A percentile compares a stretch with the other conserved stretches of the same genome.
Conservation (phyloP, 2,797 vertebrate species). For the Rhinella marina region DNA sequence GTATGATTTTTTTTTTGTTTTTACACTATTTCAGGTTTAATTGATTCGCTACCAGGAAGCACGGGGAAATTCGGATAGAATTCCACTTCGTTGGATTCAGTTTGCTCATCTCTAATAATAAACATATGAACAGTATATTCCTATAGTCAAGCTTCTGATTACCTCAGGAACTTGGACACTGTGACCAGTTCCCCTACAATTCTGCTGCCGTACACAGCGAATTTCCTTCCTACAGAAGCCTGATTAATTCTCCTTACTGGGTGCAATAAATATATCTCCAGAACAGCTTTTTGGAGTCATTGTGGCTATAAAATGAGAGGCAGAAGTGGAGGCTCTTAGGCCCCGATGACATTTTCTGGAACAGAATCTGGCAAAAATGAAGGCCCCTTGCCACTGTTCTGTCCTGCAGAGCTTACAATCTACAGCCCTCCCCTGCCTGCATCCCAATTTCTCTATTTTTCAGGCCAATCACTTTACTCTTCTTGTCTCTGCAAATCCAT, state of each 20-base stretch:
- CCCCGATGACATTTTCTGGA: too few relatives aligned
- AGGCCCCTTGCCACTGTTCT: not conserved
- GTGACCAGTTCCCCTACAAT: not conserved
- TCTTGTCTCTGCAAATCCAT: not conserved
- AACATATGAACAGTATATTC: too few relatives aligned
- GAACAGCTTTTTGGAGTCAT: not conserved
- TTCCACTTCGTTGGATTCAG: too few relatives aligned
- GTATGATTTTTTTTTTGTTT: too few relatives aligned
- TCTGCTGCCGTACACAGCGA: not conserved
- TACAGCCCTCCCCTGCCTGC: not conserved
- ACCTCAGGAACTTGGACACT: not conserved
- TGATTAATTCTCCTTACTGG: not conserved
- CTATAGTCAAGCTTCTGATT: too few relatives aligned
- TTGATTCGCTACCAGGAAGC: too few relatives aligned
- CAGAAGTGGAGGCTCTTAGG: not conserved
- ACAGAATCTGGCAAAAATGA: too few relatives aligned
- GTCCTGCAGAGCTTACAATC: not conserved
- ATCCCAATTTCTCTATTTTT: not conserved
- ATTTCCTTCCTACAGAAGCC: not conserved
- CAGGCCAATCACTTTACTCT: not conserved
- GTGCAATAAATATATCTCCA: conserved; percentile 1
- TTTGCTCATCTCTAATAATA: too few relatives aligned
- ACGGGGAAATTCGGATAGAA: too few relatives aligned
- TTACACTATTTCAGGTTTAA: too few relatives aligned
- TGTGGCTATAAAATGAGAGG: not conserved